Evolutionary conservation across 2,888 invertebrate genomes (phyloP), one percentile per base, ranked within the genome.

Genomic region (Ophion obscuratus): DNA sequence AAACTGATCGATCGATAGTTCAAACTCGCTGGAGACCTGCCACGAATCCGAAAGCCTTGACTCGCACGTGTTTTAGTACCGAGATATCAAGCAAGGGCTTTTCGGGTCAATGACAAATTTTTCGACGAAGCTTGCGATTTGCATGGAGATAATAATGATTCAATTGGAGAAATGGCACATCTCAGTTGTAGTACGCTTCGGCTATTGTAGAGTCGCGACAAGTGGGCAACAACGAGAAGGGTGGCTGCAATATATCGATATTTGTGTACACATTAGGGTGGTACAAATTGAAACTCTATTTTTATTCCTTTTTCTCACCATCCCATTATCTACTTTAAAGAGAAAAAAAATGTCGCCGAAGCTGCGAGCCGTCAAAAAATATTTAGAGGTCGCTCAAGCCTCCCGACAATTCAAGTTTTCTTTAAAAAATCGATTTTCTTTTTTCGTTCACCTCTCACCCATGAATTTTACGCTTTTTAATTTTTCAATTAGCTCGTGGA

Each of bases 11-110:
- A 84, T 88, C 89, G 89, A 88, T 87, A 89, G 66, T 59, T 73
- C 66, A 66, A 80, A 71, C 88, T 87, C 81, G 89, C 88, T 92
- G 90, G 90, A 91, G 90, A 87, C 84, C 86, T 90, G 91, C 90
- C 92, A 92, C 87, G 90, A 89, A 86, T 88, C 86, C 88, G 91
- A 88, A 82, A 81, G 89, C 91, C 91, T 91, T 91, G 90, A 91
- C 85, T 88, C 62, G 24, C 64, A 64, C 70, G 71, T 47, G 31
- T 73, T 74, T 71, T 66, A 81, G 87, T 88, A 88, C 88, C 89
- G 66, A 74, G 82, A 87, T 66, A 76, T 70, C 53, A 36, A 76
- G 75, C 17, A 20, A 53, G 66, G 31, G 59, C 61, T 73, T 90
- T 91, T 89, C 91, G 90, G 89, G 89, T 91, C 90, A 90, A 87